Percentiles rank a stretch among this genome's conserved stretches.
Evolutionary conservation across 2,797 vertebrate genomes (phyloP).

Genomic region (Masticophis lateralis): DNA sequence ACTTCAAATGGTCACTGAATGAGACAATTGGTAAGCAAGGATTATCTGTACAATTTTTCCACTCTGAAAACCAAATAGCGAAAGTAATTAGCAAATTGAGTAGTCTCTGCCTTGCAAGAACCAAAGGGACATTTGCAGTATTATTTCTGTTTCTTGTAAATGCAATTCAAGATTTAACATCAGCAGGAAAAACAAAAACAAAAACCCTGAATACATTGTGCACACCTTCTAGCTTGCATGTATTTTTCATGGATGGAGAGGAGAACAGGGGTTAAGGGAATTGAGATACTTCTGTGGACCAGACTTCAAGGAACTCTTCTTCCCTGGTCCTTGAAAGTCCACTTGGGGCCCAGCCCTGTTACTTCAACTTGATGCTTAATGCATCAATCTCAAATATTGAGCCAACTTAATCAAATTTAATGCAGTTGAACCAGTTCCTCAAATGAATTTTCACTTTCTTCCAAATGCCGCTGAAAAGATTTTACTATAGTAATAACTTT

Average conservation of each 20-base stretch:
- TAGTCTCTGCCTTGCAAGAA: not conserved
- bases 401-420: slow-evolving; percentile 24
- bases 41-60: not conserved
- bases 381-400: not conserved
- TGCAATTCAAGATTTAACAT: not conserved
- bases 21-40: not conserved
- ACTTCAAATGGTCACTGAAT: not conserved
- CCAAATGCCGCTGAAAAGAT: slow-evolving; percentile 8
- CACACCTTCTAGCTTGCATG: rapidly evolving
- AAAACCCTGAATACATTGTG: not conserved
- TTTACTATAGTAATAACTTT: not conserved
- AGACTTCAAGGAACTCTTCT: not conserved
- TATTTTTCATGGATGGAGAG: rapidly evolving
- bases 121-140: not conserved
- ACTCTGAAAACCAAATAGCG: not conserved
- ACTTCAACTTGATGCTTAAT: not conserved
- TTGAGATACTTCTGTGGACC: not conserved
- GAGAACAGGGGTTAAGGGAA: not conserved
- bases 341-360: not conserved
- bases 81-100: not conserved
- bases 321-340: not conserved
- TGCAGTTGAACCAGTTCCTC: not conserved
- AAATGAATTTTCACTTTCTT: slow-evolving; percentile 37
- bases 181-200: not conserved
- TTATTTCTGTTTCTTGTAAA: not conserved